Percentiles rank a stretch among this genome's conserved stretches.
Conservation (phyloP, 2,113 vertebrate species). For the Phoxinus phoxinus region DNA sequence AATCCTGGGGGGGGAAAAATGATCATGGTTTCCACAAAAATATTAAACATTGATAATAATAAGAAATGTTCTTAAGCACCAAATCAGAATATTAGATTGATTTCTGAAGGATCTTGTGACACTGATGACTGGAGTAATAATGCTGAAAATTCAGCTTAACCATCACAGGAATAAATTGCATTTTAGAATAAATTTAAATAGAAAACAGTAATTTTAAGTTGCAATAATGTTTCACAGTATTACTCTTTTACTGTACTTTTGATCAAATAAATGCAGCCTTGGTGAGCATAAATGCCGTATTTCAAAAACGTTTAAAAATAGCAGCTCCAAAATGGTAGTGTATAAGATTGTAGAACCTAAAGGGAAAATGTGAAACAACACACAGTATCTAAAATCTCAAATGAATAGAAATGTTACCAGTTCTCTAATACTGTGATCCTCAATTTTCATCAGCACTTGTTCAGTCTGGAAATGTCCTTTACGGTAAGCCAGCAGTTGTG, state of each 20-base stretch:
- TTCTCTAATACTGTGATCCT: constrained; percentile 88
- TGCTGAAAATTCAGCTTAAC: not conserved
- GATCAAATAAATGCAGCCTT: not conserved
- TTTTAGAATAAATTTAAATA: not conserved
- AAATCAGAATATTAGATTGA: not conserved
- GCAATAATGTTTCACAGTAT: not conserved
- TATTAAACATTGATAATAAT: not conserved
- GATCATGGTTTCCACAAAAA: too few species aligned
- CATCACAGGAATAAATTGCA: not conserved
- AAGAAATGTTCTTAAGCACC: not conserved
- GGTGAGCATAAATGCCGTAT: not conserved
- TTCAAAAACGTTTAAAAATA: not conserved
- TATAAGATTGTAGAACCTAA: not conserved
- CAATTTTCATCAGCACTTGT: constrained; percentile 92
- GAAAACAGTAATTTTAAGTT: too few species aligned
- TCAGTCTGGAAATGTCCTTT: constrained; percentile 94
- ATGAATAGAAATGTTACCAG: constrained; percentile 79
- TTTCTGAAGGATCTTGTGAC: not conserved
- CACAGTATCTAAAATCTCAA: not conserved
- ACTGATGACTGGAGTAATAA: not conserved
- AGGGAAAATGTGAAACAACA: not conserved
- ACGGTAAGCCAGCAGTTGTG: constrained; percentile 94
- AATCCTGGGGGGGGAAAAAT: too few species aligned
- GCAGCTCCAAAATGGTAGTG: not conserved
- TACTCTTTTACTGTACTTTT: not conserved